Conservation (phyloP, 2,113 vertebrate genomes). For the Leptocoma aspasia region DNA sequence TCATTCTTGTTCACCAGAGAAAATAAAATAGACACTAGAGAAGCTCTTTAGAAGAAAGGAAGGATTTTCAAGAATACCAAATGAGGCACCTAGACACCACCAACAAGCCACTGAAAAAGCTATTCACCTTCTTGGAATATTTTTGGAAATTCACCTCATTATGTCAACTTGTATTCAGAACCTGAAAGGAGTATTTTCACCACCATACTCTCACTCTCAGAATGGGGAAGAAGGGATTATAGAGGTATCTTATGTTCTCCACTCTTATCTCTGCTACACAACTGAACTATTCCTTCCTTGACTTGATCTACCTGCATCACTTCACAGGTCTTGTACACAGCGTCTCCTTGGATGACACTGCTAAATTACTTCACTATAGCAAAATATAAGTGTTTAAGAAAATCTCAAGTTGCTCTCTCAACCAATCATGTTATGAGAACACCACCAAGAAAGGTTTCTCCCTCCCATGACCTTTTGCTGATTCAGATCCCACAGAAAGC, state of each 20-base stretch:
- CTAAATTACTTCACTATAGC: neutral
- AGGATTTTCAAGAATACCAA: neutral
- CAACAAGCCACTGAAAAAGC: neutral
- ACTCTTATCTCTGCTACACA: neutral
- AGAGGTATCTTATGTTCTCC: neutral
- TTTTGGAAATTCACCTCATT: conserved; percentile 20
- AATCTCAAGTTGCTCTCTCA: neutral
- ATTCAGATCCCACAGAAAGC: neutral
- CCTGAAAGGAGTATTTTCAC: neutral
- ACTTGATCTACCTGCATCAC: neutral
- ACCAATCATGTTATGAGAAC: neutral
- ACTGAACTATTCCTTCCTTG: neutral
- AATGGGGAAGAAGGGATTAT: neutral
- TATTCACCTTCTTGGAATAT: neutral
- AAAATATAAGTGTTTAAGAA: neutral
- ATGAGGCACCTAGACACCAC: neutral
- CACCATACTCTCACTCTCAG: neutral
- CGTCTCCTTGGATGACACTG: neutral
- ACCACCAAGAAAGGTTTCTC: neutral
- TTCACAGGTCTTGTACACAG: neutral
- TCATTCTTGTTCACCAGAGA: neutral
- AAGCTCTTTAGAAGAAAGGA: neutral
- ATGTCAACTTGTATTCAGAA: neutral
- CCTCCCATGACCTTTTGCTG: neutral
- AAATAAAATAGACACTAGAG: neutral